Evolutionary conservation across 2,888 invertebrate species (phyloP).

Genomic region (Cosmia trapezina): DNA sequence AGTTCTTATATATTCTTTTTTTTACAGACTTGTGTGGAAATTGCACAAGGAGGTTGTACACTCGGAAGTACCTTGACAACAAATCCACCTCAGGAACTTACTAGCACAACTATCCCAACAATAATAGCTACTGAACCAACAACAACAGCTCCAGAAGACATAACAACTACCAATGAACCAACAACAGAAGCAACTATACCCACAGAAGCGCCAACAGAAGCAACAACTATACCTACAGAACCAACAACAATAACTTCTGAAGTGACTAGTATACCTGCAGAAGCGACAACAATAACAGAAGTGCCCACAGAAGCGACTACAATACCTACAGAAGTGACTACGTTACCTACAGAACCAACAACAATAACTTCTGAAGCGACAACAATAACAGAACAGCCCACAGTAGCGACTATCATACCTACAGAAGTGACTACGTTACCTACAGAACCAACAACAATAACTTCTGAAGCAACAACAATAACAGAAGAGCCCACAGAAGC

Average conservation of each 20-base stretch:
- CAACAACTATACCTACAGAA: neutral
- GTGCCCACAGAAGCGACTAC: neutral
- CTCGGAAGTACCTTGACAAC: slow-evolving; percentile 9
- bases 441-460: neutral
- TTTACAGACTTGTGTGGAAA: slow-evolving; percentile 36
- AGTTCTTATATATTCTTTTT: neutral
- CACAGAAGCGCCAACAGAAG: neutral
- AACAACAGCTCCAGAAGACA: slow-evolving; percentile 4
- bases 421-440: neutral
- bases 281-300: neutral
- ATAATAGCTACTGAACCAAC: slow-evolving; percentile 7
- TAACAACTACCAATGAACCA: neutral
- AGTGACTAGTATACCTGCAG: too few relatives aligned
- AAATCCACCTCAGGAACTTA: neutral
- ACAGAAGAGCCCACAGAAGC: too few relatives aligned
- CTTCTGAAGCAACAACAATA: neutral
- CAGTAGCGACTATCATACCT: neutral
- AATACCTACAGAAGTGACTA: neutral
- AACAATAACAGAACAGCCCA: neutral
- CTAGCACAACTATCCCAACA: slow-evolving; percentile 6
- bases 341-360: neutral
- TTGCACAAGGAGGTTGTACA: slow-evolving; percentile 65
- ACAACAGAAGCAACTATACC: neutral
- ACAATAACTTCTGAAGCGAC: neutral
- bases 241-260: neutral